Base-by-base conservation (phyloP, 2,797 vertebrate species). In the Pampus argenteus region DNA sequence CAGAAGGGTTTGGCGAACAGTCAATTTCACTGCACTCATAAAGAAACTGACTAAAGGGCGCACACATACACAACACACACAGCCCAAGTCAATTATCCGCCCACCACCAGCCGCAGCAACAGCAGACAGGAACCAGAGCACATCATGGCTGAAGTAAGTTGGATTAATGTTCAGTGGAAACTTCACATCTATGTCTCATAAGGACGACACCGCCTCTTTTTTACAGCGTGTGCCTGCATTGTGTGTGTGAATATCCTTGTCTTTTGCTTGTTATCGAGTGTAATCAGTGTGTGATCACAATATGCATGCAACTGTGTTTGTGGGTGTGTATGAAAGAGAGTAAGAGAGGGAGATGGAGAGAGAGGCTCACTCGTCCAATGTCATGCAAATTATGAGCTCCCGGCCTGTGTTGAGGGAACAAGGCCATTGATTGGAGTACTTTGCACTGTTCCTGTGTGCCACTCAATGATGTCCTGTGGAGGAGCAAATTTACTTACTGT, bases 341-440 rank as follows among this genome's bases (percentile, higher is more conserved):
- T 22, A 52, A 26, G 14, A 49, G 20, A 56, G 57, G 66, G 44
- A 45, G 60, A 71, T 64, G 58, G 54, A 62, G 31, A 60, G 58
- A 64, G 44, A 65, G 67, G 42, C 66, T 72, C 74, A 82, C 78
- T 81, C 26, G 61, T 78, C 75, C 81, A 91, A 55, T 92, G 84
- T 92, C 88, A 92, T 93, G 90, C 85, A 90, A 93, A 94, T 92
- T 22, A 64, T 14, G 8, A 66, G 81, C 84, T 87, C 45, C 40
- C 11, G 83, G 85, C 79, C 85, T 50, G 80, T 76, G 86, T 70
- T 65, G 58, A 71, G 45, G 72, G 90, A 92, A 92, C 89, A 91
- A 92, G 91, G 86, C 88, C 86, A 83, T 84, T 91, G 90, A 92
- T 92, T 94, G 87, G 86, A 93, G 89, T 74, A 89, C 86, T 88